Evolutionary conservation across 2,888 invertebrate species (phyloP), one percentile per base, ranked within the genome.

Genomic region (Athripsodes cinereus): DNA sequence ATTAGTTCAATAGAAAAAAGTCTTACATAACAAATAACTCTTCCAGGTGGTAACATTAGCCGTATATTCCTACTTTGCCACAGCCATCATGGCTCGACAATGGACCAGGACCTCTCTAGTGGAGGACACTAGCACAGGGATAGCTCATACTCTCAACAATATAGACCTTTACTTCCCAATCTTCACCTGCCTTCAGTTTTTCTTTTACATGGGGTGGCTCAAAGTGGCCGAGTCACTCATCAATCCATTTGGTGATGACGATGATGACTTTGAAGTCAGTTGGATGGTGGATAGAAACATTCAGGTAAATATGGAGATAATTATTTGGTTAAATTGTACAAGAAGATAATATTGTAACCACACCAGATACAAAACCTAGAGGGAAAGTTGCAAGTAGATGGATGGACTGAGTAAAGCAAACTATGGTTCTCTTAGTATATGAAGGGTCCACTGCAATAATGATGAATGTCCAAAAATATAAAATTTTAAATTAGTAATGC

Each of bases 211-310:
- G 87, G 93, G 93, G 13, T 93, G 93, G 93, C 74, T 93, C 35
- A 93, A 93, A 77, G 93, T 93, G 67, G 94, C 94, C 20, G 94
- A 94, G 74, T 87, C 91, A 0, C 74, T 94, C 55, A 92, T 95
- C 63, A 96, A 96, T 74, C 93, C 93, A 0, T 93, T 93, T 67
- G 93, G 93, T 1, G 92, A 92, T 69, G 92, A 93, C 67, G 93
- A 93, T 68, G 93, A 93, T 68, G 93, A 93, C 67, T 93, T 93
- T 68, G 92, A 93, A 80, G 88, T 89, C 8, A 95, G 93, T 70
- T 94, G 94, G 93, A 84, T 95, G 75, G 88, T 96, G 54, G 95
- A 96, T 72, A 83, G 95, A 67, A 92, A 92, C 75, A 76, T 91
- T 60, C 88, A 90, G 80, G 90, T 90, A 70, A 70, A 69, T 68